Conservation (phyloP, 2,113 vertebrate genomes). For the Rattus rattus region DNA sequence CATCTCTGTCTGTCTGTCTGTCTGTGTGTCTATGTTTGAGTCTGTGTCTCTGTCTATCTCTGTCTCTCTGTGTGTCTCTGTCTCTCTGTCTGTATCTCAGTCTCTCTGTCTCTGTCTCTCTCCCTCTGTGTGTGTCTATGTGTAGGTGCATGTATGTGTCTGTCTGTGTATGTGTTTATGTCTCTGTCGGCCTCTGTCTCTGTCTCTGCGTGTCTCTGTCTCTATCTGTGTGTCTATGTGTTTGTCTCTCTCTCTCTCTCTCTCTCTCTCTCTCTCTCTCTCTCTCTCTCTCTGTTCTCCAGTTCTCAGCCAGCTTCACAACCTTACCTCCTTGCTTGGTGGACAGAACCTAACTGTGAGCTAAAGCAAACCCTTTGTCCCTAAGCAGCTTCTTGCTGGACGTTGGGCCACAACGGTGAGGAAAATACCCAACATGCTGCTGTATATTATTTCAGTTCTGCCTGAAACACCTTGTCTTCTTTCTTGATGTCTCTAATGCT, state of each 20-base stretch:
- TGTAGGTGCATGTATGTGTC: too few species aligned
- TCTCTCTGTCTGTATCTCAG: too few species aligned
- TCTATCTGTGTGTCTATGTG: background rate
- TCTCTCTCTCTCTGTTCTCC: too few species aligned
- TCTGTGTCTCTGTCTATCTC: too few species aligned
- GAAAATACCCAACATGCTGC: background rate
- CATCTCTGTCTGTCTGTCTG: too few species aligned
- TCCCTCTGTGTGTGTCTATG: too few species aligned
- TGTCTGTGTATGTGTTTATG: accelerated
- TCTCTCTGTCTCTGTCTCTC: accelerated
- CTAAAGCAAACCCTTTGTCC: too few species aligned
- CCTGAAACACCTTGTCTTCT: background rate
- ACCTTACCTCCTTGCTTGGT: background rate
- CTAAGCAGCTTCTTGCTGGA: background rate
- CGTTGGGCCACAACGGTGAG: background rate
- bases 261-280: too few species aligned
- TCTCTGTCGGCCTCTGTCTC: background rate
- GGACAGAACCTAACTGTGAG: background rate
- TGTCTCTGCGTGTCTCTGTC: background rate
- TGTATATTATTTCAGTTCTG: background rate
- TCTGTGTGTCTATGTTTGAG: accelerated
- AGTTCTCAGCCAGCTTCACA: background rate
- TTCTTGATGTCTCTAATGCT: background rate
- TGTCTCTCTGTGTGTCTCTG: too few species aligned
- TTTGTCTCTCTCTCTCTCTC: background rate